Evolutionary conservation across 2,113 vertebrate species (phyloP), one percentile per base, ranked within the genome.

Genomic region (Epinephelus cyanopodus): DNA sequence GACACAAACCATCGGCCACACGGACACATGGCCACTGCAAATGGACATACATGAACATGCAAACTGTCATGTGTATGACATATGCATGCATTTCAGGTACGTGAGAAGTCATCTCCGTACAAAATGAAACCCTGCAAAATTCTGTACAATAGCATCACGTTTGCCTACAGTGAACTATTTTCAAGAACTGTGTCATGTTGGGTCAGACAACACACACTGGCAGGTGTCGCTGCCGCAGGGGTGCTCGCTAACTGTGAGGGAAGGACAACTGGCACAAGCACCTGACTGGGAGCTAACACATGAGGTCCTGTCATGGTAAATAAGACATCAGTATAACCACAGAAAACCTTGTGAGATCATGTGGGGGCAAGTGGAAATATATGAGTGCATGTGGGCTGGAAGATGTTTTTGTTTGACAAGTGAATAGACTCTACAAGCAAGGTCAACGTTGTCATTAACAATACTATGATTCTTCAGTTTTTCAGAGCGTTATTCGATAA

Each of bases 241-340:
- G 74, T 68, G 68, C 87, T 79, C 33, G 87, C 85, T 84, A 68
- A 75, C 87, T 83, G 73, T 77, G 88, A 92, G 78, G 39, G 79
- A 79, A 89, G 85, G 92, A 89, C 88, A 92, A 93, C 93, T 88
- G 90, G 88, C 88, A 85, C 70, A 76, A 86, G 76, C 71, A 77
- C 89, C 84, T 89, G 81, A 85, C 90, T 89, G 83, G 71, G 84
- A 90, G 91, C 84, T 52, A 93, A 88, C 88, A 83, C 85, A 90
- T 82, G 90, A 89, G 92, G 90, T 89, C 84, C 92, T 90, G 92
- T 92, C 93, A 92, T 62, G 54, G 67, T 81, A 90, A 92, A 94
- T 93, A 94, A 92, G 90, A 93, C 83, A 90, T 89, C 85, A 87
- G 67, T 39, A 27, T 75, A 91, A 91, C 72, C 62, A 82, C 77